Base-by-base conservation (phyloP, 2,113 vertebrate genomes). In the Burhinus bistriatus region DNA sequence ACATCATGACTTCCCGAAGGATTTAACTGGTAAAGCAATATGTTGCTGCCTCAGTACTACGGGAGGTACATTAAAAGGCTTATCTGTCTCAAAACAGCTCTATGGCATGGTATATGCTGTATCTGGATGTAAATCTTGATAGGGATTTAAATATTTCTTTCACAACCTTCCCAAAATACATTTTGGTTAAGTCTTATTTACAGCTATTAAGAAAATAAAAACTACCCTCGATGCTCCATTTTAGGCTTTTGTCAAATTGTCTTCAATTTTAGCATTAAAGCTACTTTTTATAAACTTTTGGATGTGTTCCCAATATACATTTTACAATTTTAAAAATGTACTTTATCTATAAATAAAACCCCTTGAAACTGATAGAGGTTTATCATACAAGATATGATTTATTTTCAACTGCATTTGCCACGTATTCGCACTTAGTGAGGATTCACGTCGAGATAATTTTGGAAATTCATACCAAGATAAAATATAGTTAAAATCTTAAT, bases 191-290 rank as follows among this genome's bases (percentile, higher is more conserved):
- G 75, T 71, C 86, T 93, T 97, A 93, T 96, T 97, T 97, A 94
- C 95, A 91, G 55, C 79, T 97, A 96, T 96, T 97, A 96, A 94
- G 90, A 94, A 97, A 97, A 97, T 94, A 96, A 95, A 97, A 97
- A 90, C 78, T 87, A 94, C 40, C 73, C 87, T 94, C 5, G 0
- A 83, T 62, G 84, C 66, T 91, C 80, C 73, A 66, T 95, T 96
- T 97, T 94, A 77, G 87, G 71, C 68, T 94, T 96, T 95, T 95
- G 89, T 95, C 73, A 88, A 96, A 91, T 95, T 86, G 71, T 78
- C 89, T 94, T 96, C 91, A 93, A 96, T 96, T 97, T 96, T 95
- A 97, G 89, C 84, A 95, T 83, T 86, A 93, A 93, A 95, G 87
- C 79, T 94, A 91, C 96, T 96, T 96, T 97, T 95, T 97, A 91